These are phyloP conservation scores for Lycocerus yunnanus DNA, from an alignment of 2,888 invertebrate genomes.

Conservation along the genomic window DNA sequence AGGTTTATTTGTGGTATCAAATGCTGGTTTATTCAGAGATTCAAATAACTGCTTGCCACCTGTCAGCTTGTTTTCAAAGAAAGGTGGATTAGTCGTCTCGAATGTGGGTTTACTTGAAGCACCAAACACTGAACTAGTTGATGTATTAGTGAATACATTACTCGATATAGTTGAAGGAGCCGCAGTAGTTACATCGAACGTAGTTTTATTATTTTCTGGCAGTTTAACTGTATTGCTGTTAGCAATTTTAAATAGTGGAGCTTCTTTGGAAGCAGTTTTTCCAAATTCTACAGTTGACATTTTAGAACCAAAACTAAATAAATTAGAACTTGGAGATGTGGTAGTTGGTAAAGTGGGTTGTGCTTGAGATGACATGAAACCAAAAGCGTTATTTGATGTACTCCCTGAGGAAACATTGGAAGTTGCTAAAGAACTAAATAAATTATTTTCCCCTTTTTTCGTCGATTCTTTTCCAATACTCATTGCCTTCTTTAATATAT, in stretches of 20 bases:
- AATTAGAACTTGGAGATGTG: conserved; percentile 1
- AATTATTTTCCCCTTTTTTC: not conserved
- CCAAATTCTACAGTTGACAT: conserved; percentile 36
- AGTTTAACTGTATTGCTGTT: not conserved
- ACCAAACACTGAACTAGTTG: conserved; percentile 1
- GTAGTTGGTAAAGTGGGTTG: conserved; percentile 19
- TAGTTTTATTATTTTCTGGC: conserved; percentile 11
- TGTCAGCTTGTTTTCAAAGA: not conserved
- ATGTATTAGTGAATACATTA: conserved; percentile 6
- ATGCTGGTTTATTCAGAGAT: not conserved
- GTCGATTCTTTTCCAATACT: not conserved
- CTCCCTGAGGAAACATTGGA: not conserved
- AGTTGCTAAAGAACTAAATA: not conserved
- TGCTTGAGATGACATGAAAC: conserved; percentile 10
- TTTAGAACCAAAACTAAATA: conserved; percentile 15
- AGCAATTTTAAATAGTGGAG: conserved; percentile 36
- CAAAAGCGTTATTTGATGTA: conserved; percentile 1
- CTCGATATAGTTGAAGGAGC: not conserved
- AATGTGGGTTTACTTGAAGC: not conserved
- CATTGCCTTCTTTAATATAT: not conserved
- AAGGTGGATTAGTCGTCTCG: not conserved
- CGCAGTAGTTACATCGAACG: conserved; percentile 16
- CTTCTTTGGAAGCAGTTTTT: conserved; percentile 23
- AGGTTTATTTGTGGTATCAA: not conserved
- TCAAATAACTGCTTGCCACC: not conserved